Evolutionary conservation across 1,140 invertebrate genomes (phyloP).

Genomic region (Euborellia annulipes): DNA sequence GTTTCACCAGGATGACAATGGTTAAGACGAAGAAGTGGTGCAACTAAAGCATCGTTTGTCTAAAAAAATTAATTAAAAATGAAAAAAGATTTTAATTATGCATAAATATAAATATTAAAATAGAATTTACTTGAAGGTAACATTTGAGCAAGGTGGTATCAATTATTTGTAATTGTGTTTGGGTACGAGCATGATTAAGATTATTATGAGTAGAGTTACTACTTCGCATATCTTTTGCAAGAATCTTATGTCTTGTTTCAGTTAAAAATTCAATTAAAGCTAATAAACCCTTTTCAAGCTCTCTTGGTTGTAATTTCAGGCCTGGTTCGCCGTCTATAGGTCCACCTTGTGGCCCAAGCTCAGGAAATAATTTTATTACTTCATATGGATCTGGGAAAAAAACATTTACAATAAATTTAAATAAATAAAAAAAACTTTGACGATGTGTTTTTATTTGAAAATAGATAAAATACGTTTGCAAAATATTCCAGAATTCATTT

Average conservation of each 20-base stretch:
- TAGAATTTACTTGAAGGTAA: conserved; percentile 64
- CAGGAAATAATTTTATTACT: conserved; percentile 86
- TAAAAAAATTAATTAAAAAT: conserved; percentile 26
- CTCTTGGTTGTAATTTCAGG: conserved; percentile 58
- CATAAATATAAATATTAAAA: background rate
- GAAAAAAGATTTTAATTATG: background rate
- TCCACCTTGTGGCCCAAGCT: conserved; percentile 51
- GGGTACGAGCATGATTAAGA: conserved; percentile 23
- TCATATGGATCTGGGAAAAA: conserved; percentile 85
- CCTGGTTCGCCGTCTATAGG: conserved; percentile 35
- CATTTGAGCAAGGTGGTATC: conserved; percentile 94
- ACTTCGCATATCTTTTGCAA: conserved; percentile 29
- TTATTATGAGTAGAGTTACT: conserved; percentile 14
- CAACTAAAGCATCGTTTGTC: conserved; percentile 89
- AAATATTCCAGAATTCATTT: no score
- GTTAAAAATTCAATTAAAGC: conserved; percentile 82
- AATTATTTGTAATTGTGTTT: conserved; percentile 76
- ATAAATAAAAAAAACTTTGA: no score
- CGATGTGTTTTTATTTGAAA: no score
- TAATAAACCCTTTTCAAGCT: conserved; percentile 73
- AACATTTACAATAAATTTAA: no score
- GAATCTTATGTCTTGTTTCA: conserved; percentile 23
- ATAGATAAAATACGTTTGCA: no score
- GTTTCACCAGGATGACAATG: conserved; percentile 84
- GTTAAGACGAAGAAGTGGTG: conserved; percentile 80